phyloP scores from a whole-genome alignment of 1,140 invertebrate species.

The Fopius arisanus region DNA sequence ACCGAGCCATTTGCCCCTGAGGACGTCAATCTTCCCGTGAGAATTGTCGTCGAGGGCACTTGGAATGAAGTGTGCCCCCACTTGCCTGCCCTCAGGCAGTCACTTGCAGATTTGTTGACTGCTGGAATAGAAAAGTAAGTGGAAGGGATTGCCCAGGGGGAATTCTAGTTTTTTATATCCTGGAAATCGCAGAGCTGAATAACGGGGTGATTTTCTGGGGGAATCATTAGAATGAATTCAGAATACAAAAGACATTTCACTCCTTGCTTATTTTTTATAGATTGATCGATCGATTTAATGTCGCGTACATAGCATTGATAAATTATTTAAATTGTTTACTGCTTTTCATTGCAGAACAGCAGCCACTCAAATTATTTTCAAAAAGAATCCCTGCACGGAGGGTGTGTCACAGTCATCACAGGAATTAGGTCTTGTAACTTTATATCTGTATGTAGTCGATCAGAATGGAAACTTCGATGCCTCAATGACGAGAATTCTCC shows the following conservation, averaged over 20 bases:
- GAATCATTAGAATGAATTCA: not conserved
- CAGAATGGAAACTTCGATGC: conserved; percentile 51
- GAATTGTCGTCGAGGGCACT: conserved; percentile 51
- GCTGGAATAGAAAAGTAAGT: conserved; percentile 48
- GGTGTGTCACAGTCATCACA: conserved; percentile 12
- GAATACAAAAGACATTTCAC: too few species aligned
- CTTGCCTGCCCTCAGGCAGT: conserved; percentile 39
- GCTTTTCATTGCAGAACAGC: conserved; percentile 42
- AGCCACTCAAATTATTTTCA: conserved; percentile 48
- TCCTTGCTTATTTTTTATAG: too few species aligned
- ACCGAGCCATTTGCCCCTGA: conserved; percentile 28
- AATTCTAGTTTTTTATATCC: not conserved
- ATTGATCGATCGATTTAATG: too few species aligned
- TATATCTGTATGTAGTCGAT: conserved; percentile 55
- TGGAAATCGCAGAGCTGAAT: not conserved
- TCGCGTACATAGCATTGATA: too few species aligned
- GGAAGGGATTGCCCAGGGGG: not conserved
- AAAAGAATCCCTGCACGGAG: conserved; percentile 49
- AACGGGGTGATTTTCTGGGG: not conserved
- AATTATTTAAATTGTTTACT: too few species aligned
- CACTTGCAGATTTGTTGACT: conserved; percentile 46
- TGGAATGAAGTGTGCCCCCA: conserved; percentile 48
- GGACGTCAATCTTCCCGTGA: conserved; percentile 47
- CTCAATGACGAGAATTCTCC: conserved; percentile 53
- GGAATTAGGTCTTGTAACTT: conserved; percentile 43